These are phyloP conservation scores for Aplysina aerophoba DNA, from an alignment of 37 sponge, comb jelly and placozoan species.

Conservation along the genomic window DNA sequence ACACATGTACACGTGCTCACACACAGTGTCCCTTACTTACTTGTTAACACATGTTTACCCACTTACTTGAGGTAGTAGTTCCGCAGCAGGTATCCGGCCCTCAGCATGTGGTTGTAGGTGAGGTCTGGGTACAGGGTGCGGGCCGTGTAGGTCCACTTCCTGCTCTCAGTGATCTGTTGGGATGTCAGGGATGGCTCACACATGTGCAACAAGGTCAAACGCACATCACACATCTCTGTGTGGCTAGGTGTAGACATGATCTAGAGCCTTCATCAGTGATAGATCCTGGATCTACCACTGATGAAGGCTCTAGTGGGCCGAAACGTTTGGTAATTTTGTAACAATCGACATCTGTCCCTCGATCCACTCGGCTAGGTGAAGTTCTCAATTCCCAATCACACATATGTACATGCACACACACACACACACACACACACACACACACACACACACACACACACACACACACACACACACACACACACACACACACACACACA, in stretches of 20 bases:
- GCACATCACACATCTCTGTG: too few species aligned
- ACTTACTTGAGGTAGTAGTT: constrained; percentile 30
- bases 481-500: constrained; percentile 35
- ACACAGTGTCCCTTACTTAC: neutral
- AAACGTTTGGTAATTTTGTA: too few species aligned
- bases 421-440: constrained; percentile 24
- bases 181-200: neutral
- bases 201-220: neutral
- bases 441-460: constrained; percentile 27
- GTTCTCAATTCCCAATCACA: neutral
- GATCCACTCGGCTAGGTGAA: too few species aligned
- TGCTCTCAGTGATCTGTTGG: constrained; percentile 10
- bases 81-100: constrained; percentile 25
- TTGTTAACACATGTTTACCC: neutral
- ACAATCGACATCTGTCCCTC: too few species aligned
- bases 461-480: constrained; percentile 33
- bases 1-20: neutral
- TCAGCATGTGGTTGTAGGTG: constrained; percentile 28
- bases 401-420: constrained; percentile 1
- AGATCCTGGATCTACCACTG: too few species aligned
- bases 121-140: constrained; percentile 16
- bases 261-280: too few species aligned
- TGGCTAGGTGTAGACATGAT: too few species aligned
- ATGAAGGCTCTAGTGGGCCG: too few species aligned
- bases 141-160: constrained; percentile 30